Conservation (phyloP, 2,888 invertebrate species). For the Mythimna lalbum region DNA sequence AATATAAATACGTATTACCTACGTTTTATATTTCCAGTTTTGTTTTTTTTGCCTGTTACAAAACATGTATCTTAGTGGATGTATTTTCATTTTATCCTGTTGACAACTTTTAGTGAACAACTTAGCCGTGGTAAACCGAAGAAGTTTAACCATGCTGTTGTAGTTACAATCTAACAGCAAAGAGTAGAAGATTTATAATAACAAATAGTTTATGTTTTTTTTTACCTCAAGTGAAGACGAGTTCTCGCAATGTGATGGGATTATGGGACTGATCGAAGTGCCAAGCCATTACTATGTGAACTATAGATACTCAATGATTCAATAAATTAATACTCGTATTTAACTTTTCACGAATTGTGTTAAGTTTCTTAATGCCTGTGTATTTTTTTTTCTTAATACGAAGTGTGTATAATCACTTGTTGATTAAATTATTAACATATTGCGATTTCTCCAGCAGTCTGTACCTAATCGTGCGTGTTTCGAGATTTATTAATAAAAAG, state of each 20-base stretch:
- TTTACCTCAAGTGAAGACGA: background rate
- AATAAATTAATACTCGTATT: background rate
- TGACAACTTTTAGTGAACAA: too few species aligned
- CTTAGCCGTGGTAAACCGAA: background rate
- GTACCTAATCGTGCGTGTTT: slow-evolving; percentile 24
- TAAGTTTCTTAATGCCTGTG: slow-evolving; percentile 1
- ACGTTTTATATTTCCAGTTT: too few species aligned
- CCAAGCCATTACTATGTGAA: background rate
- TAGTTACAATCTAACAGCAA: too few species aligned
- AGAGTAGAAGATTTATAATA: too few species aligned
- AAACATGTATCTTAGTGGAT: too few species aligned
- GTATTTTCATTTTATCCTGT: too few species aligned
- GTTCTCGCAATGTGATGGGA: background rate
- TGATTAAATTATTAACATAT: slow-evolving; percentile 12
- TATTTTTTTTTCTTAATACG: too few species aligned
- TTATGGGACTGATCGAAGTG: background rate
- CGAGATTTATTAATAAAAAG: slow-evolving; percentile 9
- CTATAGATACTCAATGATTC: slow-evolving; percentile 1
- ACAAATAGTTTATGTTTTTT: background rate
- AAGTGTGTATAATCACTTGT: slow-evolving; percentile 9
- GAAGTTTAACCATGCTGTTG: background rate
- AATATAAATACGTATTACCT: too few species aligned
- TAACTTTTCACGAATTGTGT: slow-evolving; percentile 5
- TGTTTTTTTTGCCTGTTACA: too few species aligned
- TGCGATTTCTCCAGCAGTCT: slow-evolving; percentile 28